Percentiles rank a stretch among this genome's conserved stretches.
phyloP scores from a whole-genome alignment of 2,888 invertebrate genomes.

The Dinocampus coccinellae region DNA sequence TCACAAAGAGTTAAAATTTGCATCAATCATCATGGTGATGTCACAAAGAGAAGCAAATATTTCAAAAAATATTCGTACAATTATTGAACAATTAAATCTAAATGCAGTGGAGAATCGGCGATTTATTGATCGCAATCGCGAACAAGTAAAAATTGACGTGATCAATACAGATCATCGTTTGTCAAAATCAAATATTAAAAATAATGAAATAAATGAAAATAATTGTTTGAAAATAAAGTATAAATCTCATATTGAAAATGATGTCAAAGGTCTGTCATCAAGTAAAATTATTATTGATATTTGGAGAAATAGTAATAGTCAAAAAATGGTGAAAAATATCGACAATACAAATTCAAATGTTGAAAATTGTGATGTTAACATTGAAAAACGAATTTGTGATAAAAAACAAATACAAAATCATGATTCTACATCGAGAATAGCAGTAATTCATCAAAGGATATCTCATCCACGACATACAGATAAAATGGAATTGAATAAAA shows the following conservation, averaged over 20 bases:
- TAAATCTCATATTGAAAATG: background rate
- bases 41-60: conserved; percentile 63
- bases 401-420: conserved; percentile 27
- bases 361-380: conserved; percentile 29
- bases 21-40: conserved; percentile 58
- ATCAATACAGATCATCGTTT: conserved; percentile 49
- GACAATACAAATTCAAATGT: conserved; percentile 6
- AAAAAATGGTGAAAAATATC: conserved; percentile 14
- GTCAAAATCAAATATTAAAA: conserved; percentile 40
- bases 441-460: conserved; percentile 52
- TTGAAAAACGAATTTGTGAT: conserved; percentile 30
- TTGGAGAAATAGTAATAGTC: conserved; percentile 32
- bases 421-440: conserved; percentile 45
- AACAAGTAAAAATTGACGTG: conserved; percentile 44
- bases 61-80: conserved; percentile 66
- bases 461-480: conserved; percentile 47
- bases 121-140: conserved; percentile 55
- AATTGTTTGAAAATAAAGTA: too few species aligned
- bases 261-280: conserved; percentile 26
- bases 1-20: background rate
- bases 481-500: background rate
- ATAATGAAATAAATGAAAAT: background rate
- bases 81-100: conserved; percentile 66
- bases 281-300: conserved; percentile 45
- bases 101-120: conserved; percentile 62